Evolutionary conservation across 2,113 vertebrate genomes (phyloP).

Genomic region (Sylvietta virens): DNA sequence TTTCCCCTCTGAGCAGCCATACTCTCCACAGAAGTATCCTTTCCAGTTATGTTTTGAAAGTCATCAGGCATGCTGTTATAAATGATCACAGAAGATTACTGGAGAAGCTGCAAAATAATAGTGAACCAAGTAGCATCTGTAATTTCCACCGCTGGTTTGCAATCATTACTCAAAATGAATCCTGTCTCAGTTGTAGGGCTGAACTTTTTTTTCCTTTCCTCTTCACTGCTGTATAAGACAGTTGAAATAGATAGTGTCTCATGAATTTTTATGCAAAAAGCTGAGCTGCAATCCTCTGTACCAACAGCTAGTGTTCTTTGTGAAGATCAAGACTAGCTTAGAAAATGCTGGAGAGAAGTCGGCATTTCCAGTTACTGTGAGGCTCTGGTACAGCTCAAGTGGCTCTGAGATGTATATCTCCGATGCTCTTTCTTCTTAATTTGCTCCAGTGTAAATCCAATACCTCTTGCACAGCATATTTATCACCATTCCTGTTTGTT

Average conservation of each 20-base stretch:
- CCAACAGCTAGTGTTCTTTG: constrained; percentile 27
- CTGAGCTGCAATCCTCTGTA: constrained; percentile 44
- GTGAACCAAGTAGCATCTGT: constrained; percentile 73
- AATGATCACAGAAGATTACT: constrained; percentile 78
- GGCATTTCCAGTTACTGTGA: not conserved
- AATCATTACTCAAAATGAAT: constrained; percentile 76
- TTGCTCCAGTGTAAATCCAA: not conserved
- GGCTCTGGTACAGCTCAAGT: not conserved
- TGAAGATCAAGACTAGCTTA: constrained; percentile 4
- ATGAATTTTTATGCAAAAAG: constrained; percentile 76
- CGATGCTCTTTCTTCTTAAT: not conserved
- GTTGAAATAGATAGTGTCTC: constrained; percentile 64
- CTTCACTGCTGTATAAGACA: constrained; percentile 54
- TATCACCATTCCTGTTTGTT: not conserved
- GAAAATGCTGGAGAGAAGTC: not conserved
- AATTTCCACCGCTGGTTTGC: constrained; percentile 76
- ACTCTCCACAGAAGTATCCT: constrained; percentile 72
- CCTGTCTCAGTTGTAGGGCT: constrained; percentile 57
- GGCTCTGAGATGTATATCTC: not conserved
- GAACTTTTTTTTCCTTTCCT: constrained; percentile 15
- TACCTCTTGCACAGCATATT: not conserved
- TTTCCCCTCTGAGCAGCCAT: constrained; percentile 71
- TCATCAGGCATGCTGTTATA: constrained; percentile 77
- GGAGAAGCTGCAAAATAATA: constrained; percentile 76
- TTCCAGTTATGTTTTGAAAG: constrained; percentile 76